A percentile compares a stretch with the other conserved stretches of the same genome.
Conservation (phyloP, 2,888 invertebrate species). For the Diachrysia chrysitis region DNA sequence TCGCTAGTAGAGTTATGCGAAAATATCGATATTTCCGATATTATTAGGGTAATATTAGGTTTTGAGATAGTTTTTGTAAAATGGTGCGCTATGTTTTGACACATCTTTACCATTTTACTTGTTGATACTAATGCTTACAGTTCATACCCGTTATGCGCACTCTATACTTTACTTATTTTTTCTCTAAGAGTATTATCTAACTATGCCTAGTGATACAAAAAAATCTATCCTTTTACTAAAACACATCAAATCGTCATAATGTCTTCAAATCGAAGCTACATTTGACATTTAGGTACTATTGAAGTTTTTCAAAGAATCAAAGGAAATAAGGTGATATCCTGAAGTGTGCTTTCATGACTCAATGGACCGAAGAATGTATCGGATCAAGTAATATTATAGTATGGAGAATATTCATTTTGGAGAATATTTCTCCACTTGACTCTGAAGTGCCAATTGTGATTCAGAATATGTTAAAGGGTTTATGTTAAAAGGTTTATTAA, state of each 20-base stretch:
- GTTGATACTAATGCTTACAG: too few relatives aligned
- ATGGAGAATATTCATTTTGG: not conserved
- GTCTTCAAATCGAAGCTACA: conserved; percentile 50
- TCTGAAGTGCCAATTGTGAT: not conserved
- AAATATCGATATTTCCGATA: too few relatives aligned
- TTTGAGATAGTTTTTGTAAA: too few relatives aligned
- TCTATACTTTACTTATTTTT: too few relatives aligned
- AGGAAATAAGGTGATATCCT: conserved; percentile 56
- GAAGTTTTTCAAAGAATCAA: conserved; percentile 40
- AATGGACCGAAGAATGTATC: not conserved
- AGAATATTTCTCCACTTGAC: not conserved
- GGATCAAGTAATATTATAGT: not conserved
- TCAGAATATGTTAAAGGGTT: not conserved
- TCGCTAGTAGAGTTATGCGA: too few relatives aligned
- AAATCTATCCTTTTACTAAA: too few relatives aligned
- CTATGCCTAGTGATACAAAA: not conserved
- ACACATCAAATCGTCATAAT: conserved; percentile 37
- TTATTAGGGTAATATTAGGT: too few relatives aligned
- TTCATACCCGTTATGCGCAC: too few relatives aligned
- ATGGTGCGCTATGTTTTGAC: too few relatives aligned
- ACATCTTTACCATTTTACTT: too few relatives aligned
- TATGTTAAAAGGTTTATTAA: not conserved
- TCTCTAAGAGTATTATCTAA: too few relatives aligned
- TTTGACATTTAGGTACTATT: conserved; percentile 37
- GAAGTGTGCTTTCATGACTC: conserved; percentile 28